Evolutionary conservation across 2,888 invertebrate species (phyloP), one percentile per base, ranked within the genome.

Genomic region (Pantelozetes paolii): DNA sequence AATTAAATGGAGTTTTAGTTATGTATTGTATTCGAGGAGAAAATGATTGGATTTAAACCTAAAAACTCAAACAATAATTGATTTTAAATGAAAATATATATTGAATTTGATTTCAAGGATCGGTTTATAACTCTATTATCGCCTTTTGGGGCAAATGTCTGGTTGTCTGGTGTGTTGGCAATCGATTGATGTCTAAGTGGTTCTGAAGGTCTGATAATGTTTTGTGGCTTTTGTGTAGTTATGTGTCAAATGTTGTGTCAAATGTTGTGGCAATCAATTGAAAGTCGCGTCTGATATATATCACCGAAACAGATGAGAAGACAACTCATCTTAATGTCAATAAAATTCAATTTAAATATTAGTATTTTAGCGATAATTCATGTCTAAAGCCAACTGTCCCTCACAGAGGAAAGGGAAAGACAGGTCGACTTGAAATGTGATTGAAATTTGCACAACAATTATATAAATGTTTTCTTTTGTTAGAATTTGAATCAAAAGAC

Each of bases 261-360:
- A 54, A 62, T 62, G 62, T 62, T 32, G 62, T 62, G 62, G 62
- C 62, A 62, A 62, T 62, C 20, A 36, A 59, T 54, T 26, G 54
- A 62, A 62, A 28, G 28, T 32, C 62, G 28, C 8, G 50, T 50
- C 20, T 50, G 50, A 50, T 50, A 62, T 54, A 54, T 62, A 62
- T 62, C 62, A 62, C 62, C 62, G 62, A 62, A 62, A 54, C 54
- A 54, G 54, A 54, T 26, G 23, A 54, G 54, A 26, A 54, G 26
- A 23, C 54, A 23, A 54, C 54, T 54, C 54, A 26, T 54, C 54
- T 54, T 54, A 54, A 26, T 26, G 54, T 54, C 26, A 54, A 54
- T 54, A 54, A 50, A 54, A 54, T 54, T 54, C 54, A 26, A 1
- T 48, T 48, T 48, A 48, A 48, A 54, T 54, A 36, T 8, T 8